Conservation (phyloP, 2,797 vertebrate species). For the Anniella stebbinsi region DNA sequence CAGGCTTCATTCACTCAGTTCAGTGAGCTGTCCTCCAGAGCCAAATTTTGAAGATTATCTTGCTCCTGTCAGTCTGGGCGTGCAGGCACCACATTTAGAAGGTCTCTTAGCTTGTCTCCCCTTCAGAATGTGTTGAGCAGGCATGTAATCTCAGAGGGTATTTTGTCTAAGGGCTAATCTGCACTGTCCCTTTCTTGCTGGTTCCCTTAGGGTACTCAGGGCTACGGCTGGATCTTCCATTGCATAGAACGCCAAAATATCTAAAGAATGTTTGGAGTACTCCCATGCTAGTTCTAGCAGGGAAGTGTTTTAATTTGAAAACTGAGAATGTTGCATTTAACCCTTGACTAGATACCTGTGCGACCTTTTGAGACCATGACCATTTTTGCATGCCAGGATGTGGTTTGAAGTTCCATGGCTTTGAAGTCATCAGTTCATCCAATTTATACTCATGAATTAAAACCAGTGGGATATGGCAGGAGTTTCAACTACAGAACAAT, state of each 20-base stretch:
- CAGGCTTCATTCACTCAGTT: background rate
- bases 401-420: background rate
- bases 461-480: background rate
- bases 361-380: background rate
- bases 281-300: background rate
- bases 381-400: background rate
- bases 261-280: background rate
- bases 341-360: background rate
- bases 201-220: background rate
- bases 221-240: background rate
- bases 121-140: background rate
- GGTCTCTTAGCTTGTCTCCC: background rate
- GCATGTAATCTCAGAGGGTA: background rate
- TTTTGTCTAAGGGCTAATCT: background rate
- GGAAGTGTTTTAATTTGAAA: background rate
- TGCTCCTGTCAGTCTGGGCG: background rate
- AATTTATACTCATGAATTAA: background rate
- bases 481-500: background rate
- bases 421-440: background rate
- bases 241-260: background rate
- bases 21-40: background rate
- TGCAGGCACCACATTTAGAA: background rate
- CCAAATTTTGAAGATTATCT: background rate
- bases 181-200: background rate
- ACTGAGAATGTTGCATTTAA: background rate